Evolutionary conservation across 2,113 vertebrate species (phyloP), one percentile per base, ranked within the genome.

Genomic region (Cinclus cinclus): DNA sequence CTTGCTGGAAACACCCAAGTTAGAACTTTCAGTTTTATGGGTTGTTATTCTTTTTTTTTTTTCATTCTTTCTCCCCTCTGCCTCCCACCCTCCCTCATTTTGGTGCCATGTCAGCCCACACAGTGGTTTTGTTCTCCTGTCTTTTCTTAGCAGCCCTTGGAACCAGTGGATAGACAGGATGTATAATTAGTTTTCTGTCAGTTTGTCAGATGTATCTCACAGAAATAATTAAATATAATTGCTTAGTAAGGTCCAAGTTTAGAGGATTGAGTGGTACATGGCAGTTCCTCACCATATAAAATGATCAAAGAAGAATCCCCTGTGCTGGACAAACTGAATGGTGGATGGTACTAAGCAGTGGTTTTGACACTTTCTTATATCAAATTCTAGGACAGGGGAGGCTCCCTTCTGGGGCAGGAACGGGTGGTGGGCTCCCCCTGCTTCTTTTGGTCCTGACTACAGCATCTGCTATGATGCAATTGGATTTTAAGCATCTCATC

Each of bases 71-170:
- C 16, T 77, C 6, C 13, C 17, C 15, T 39, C 7, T 87, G 41
- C 24, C 28, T 79, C 39, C 10, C 11, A 47, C 47, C 6, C 33
- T 88, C 30, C 21, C 35, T 59, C 2, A 2, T 73, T 83, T 75
- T 63, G n/a, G 46, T 83, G 50, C 37, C 0, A 0, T 24, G 14
- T 44, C 5, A 8, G 41, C 73, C 69, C n/a, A 19, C 37, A 27
- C 49, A 46, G 50, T 70, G 22, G 13, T 77, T 94, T 92, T 74
- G 46, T 86, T 89, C 71, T 74, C 46, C n/a, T 25, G 28, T 60
- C 68, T 73, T 81, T 70, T 74, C 70, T 74, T 60, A 67, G 47
- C 52, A 90, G 65, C 39, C 25, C 56, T 47, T 68, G 53, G 47
- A 87, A n/a, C 9, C 37, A 28, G 17, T 37, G 28, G 37, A 28